phyloP scores from a whole-genome alignment of 2,113 vertebrate species.

The Pica pica region DNA sequence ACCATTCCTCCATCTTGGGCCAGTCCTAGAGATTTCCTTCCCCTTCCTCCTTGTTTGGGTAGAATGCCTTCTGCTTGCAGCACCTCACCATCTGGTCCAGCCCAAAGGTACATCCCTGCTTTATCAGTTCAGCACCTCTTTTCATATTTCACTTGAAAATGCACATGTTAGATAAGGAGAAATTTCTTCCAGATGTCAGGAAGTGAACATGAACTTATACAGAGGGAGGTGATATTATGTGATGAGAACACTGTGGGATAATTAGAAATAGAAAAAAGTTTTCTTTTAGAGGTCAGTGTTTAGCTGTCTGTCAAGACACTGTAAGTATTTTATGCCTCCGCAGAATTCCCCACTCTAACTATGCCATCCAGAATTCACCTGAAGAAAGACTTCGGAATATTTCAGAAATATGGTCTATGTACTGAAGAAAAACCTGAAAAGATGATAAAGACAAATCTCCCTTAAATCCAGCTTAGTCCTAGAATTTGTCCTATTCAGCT shows the following conservation, averaged over 20 bases:
- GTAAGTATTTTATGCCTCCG: not conserved
- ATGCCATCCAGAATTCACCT: not conserved
- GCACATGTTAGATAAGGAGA: not conserved
- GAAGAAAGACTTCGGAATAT: not conserved
- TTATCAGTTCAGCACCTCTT: constrained; percentile 11
- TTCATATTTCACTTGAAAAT: not conserved
- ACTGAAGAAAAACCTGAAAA: not conserved
- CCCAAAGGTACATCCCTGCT: not conserved
- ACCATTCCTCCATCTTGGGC: not conserved
- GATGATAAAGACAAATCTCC: not conserved
- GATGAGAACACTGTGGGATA: not conserved
- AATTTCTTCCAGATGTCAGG: constrained; percentile 29
- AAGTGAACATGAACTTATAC: not conserved
- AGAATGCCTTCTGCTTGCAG: not conserved
- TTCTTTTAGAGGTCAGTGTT: not conserved
- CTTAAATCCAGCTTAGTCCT: not conserved
- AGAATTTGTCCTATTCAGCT: not conserved
- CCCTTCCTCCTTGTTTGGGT: not conserved
- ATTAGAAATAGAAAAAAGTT: not conserved
- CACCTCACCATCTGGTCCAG: not conserved
- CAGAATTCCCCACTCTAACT: not conserved
- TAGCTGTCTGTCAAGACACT: not conserved
- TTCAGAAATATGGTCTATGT: not conserved
- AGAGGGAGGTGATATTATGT: not conserved
- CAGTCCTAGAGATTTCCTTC: not conserved